Evolutionary conservation across 2,888 invertebrate genomes (phyloP).

Genomic region (Branchipolynoe longqiensis): DNA sequence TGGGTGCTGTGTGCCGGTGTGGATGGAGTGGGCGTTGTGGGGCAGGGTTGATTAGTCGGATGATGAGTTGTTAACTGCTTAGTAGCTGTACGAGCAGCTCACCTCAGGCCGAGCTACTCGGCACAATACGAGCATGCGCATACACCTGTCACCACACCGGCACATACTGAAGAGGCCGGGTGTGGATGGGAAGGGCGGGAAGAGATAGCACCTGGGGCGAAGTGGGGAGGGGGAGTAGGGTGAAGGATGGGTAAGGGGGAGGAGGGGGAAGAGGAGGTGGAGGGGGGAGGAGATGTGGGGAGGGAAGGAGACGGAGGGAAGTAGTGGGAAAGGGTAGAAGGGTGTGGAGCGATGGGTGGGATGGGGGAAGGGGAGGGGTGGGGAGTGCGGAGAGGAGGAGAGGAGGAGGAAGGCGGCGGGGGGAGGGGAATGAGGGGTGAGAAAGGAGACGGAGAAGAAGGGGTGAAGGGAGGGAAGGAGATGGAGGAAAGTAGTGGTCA

Average conservation of each 20-base stretch:
- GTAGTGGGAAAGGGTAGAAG: too few relatives aligned
- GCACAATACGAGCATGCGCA: neutral
- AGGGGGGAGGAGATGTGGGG: neutral
- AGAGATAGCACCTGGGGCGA: neutral
- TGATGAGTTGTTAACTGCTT: constrained; percentile 32
- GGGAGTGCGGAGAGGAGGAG: too few relatives aligned
- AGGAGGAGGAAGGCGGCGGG: too few relatives aligned
- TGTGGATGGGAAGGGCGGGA: too few relatives aligned
- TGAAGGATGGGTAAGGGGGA: too few relatives aligned
- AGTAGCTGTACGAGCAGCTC: neutral
- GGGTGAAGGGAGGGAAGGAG: too few relatives aligned
- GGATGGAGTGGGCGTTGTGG: constrained; percentile 11
- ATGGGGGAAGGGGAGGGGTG: too few relatives aligned
- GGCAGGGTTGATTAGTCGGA: neutral
- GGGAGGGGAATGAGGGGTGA: too few relatives aligned
- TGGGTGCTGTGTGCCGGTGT: neutral
- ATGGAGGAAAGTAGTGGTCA: too few relatives aligned
- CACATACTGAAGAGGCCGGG: too few relatives aligned
- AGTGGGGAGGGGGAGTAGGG: neutral
- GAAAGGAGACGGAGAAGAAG: too few relatives aligned
- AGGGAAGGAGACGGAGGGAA: neutral
- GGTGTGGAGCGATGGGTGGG: too few relatives aligned
- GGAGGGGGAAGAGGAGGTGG: neutral
- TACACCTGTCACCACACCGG: constrained; percentile 22
- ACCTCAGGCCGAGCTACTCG: neutral